A percentile compares a stretch with the other conserved stretches of the same genome.
Evolutionary conservation across 2,113 vertebrate species (phyloP).

Genomic region (Oceanites oceanicus): DNA sequence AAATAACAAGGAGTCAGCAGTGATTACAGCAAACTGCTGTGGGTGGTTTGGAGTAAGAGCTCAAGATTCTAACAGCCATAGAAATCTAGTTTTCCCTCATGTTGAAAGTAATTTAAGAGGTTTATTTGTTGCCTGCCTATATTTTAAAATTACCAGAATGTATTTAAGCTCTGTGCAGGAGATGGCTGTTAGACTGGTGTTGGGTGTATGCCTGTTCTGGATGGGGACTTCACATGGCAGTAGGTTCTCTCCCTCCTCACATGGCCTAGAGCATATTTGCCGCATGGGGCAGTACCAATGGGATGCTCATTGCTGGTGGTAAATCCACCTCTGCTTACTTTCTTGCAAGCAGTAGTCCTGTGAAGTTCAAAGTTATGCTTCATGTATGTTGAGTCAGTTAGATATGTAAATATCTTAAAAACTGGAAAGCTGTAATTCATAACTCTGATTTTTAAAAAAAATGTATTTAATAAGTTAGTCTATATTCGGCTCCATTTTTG

Average conservation of each 20-base stretch:
- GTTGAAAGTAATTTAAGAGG: neutral
- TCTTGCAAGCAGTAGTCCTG: neutral
- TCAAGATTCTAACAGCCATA: neutral
- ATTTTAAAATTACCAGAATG: neutral
- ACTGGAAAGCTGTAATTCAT: neutral
- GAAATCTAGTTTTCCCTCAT: neutral
- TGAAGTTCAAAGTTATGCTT: neutral
- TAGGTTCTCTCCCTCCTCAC: neutral
- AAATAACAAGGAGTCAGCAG: neutral
- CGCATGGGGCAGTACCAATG: neutral
- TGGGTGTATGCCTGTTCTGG: neutral
- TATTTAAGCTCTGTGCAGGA: neutral
- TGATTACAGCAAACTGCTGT: neutral
- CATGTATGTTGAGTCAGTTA: neutral
- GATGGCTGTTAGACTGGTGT: neutral
- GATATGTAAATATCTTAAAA: neutral
- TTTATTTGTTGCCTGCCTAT: neutral
- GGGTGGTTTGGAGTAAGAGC: neutral
- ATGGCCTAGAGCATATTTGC: accelerated
- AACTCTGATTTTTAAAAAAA: neutral
- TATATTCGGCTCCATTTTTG: neutral
- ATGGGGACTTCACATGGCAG: neutral
- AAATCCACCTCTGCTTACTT: neutral
- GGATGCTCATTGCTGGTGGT: neutral
- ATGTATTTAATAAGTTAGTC: neutral